phyloP scores from a whole-genome alignment of 1,140 invertebrate genomes.

The Procambarus virginalis region DNA sequence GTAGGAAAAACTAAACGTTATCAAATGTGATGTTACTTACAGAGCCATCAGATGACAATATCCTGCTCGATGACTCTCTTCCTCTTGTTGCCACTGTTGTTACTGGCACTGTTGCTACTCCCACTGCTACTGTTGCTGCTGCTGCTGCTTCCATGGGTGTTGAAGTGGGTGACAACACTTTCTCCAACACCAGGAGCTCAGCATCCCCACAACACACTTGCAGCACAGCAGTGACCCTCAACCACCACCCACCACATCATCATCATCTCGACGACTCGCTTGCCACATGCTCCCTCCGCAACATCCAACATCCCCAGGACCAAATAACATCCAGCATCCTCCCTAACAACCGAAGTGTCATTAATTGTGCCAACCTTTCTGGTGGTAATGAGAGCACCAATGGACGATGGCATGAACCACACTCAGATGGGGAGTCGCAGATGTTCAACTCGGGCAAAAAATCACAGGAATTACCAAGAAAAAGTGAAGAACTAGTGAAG shows the following conservation, averaged over 20 bases:
- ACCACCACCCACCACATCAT: neutral
- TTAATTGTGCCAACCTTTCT: neutral
- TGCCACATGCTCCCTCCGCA: neutral
- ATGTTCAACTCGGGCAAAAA: neutral
- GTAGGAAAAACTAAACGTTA: neutral
- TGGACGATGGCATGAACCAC: neutral
- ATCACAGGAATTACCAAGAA: neutral
- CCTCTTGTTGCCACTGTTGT: too few species aligned
- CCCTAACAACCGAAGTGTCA: neutral
- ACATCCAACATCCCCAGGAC: neutral
- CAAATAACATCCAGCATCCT: neutral
- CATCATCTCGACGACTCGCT: neutral
- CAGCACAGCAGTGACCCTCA: neutral
- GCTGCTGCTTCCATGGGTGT: too few species aligned
- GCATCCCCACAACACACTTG: neutral
- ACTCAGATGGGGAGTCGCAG: neutral
- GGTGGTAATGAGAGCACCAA: neutral
- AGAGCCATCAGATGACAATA: neutral
- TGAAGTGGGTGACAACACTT: neutral
- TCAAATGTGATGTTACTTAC: neutral
- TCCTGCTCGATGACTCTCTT: neutral
- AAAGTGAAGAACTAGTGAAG: neutral
- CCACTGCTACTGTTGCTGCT: too few species aligned
- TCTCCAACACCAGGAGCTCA: neutral
- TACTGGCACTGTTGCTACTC: too few species aligned